A percentile compares a stretch with the other conserved stretches of the same genome.
Conservation (phyloP, 2,797 vertebrate species). For the Macropus fuliginosus region DNA sequence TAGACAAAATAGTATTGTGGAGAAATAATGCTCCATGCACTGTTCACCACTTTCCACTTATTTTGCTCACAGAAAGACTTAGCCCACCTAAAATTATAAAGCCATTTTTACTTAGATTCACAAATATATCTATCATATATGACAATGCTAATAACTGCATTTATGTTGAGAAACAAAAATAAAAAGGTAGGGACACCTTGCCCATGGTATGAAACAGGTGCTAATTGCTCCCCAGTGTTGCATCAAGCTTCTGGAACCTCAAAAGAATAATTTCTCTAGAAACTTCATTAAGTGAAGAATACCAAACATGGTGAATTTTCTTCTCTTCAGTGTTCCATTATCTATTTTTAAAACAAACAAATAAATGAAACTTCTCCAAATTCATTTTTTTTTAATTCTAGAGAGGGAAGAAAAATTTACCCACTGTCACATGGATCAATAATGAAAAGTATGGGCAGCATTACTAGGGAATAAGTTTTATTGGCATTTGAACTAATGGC, state of each 20-base stretch:
- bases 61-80: slow-evolving; percentile 28
- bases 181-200: neutral
- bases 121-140: slow-evolving; percentile 6
- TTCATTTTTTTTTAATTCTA: slow-evolving; percentile 31
- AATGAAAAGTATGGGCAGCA: neutral
- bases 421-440: neutral
- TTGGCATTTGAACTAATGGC: neutral
- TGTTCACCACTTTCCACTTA: neutral
- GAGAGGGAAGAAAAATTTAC: slow-evolving; percentile 21
- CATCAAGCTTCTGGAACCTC: neutral
- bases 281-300: slow-evolving; percentile 39
- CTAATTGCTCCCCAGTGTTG: slow-evolving; percentile 1
- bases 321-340: slow-evolving; percentile 9
- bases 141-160: neutral
- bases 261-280: slow-evolving; percentile 17
- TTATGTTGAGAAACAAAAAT: slow-evolving; percentile 22
- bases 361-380: slow-evolving; percentile 2
- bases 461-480: slow-evolving; percentile 3
- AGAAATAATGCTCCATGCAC: slow-evolving; percentile 8
- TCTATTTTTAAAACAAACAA: slow-evolving; percentile 6
- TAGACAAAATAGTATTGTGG: neutral
- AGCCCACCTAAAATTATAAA: neutral
- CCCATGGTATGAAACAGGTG: neutral
- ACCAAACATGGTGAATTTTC: slow-evolving; percentile 3
- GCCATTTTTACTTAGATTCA: slow-evolving; percentile 36